Conservation (phyloP, 1,140 invertebrate genomes). For the Pinna nobilis region DNA sequence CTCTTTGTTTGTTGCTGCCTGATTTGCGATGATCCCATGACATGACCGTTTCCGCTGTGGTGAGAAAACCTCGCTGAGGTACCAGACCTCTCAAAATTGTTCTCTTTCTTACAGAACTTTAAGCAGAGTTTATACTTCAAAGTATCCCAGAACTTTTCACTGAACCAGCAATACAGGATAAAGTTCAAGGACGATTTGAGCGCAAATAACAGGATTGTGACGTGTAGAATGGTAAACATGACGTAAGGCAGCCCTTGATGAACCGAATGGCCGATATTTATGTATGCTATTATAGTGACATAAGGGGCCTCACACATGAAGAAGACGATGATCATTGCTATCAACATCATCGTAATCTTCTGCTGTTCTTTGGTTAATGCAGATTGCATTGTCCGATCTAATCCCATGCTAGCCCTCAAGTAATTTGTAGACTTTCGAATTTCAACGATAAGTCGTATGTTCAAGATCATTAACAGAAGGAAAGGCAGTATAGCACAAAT, state of each 20-base stretch:
- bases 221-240: slow-evolving; percentile 21
- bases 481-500: slow-evolving; percentile 82
- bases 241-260: too few species aligned
- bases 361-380: slow-evolving; percentile 79
- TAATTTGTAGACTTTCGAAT: slow-evolving; percentile 76
- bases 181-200: slow-evolving; percentile 84
- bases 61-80: too few species aligned
- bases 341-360: slow-evolving; percentile 84
- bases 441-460: slow-evolving; percentile 82
- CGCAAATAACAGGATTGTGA: slow-evolving; percentile 77
- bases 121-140: slow-evolving; percentile 10
- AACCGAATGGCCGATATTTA: slow-evolving; percentile 19
- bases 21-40: too few species aligned
- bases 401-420: too few species aligned
- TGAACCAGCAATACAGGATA: slow-evolving; percentile 85
- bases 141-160: slow-evolving; percentile 82
- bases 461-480: slow-evolving; percentile 81
- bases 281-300: slow-evolving; percentile 28
- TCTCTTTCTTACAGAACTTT: neutral
- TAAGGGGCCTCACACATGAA: slow-evolving; percentile 81
- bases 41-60: too few species aligned
- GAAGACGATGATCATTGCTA: slow-evolving; percentile 84
- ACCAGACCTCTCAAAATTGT: too few species aligned
- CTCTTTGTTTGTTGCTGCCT: too few species aligned
- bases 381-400: slow-evolving; percentile 58